Base-by-base conservation (phyloP, 2,797 vertebrate genomes). In the Coilia nasus region DNA sequence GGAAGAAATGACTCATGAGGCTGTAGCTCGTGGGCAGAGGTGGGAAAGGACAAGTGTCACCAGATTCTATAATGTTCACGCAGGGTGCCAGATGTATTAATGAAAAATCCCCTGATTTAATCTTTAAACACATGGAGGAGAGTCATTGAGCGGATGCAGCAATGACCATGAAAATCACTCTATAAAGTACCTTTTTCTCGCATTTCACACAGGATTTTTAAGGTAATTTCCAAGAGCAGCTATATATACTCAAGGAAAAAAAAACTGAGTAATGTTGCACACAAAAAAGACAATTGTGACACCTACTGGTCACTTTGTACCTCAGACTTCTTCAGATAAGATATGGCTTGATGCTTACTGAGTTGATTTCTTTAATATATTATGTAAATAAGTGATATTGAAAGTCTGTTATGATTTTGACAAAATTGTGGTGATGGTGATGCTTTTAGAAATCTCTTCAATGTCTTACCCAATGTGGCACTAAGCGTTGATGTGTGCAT, bases 271-370 rank as follows among this genome's bases (percentile, higher is more conserved):
- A 35, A 19, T 35, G 31, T 71, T 31, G 19, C 15, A 75, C 14
- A 75, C 28, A 35, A 75, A 35, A 75, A 87, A 46, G 84, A 85
- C 82, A 85, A 87, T 64, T 35, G 35, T 85, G 86, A 83, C 86
- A 64, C 81, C 86, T 87, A 47, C 86, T 87, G 86, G 86, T 23
- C n/a, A 59, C 9, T 85, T 4, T 85, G 46, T 75, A 75, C 28
- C 12, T 28, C 59, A 25, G 0, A 9, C 21, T 31, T 59, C 57
- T 19, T 41, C 35, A 41, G 5, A 41, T 41, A 41, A 41, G 35
- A 5, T 41, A 41, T 41, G 35, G 35, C 35, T 41, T 41, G 35
- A 56, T 56, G 15, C 15, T 12, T 19, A 59, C 6, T 59, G 57
- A 17, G 17, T 19, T 59, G 6, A 64, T 25, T 64, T 2, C 25